Conservation (phyloP, 2,797 vertebrate species). For the Acanthurus leucopareius region DNA sequence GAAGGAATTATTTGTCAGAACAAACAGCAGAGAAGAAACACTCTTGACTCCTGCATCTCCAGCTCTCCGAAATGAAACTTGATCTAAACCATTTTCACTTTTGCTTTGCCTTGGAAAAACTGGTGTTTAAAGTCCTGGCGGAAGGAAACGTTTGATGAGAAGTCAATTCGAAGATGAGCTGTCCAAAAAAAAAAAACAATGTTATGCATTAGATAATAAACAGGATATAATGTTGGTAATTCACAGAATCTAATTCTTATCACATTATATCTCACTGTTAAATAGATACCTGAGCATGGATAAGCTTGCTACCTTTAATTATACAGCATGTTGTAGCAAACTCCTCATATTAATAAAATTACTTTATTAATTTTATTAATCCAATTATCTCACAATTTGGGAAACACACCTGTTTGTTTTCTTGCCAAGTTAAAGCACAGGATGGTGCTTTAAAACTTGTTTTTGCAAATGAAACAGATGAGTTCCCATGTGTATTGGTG, state of each 20-base stretch:
- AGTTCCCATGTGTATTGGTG: no score
- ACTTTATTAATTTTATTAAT: no score
- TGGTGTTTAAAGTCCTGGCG: neutral
- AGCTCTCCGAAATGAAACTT: conserved; percentile 23
- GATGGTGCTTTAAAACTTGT: no score
- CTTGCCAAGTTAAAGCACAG: no score
- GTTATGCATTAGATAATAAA: conserved; percentile 5
- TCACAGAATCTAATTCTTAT: neutral
- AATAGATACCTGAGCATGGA: no score
- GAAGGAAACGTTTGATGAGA: neutral
- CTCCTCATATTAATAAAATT: neutral
- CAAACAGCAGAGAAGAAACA: conserved; percentile 44
- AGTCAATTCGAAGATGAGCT: conserved; percentile 9
- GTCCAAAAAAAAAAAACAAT: conserved; percentile 1
- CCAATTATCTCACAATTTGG: no score
- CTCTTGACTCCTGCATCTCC: conserved; percentile 9
- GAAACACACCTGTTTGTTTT: neutral
- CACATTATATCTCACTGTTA: neutral
- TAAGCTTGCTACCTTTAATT: neutral
- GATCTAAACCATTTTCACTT: conserved; percentile 16
- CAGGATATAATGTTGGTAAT: neutral
- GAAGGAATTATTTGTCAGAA: conserved; percentile 53
- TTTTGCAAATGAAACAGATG: no score
- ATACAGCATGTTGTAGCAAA: neutral
- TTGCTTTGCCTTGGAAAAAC: neutral